A percentile compares a stretch with the other conserved stretches of the same genome.
These are phyloP conservation scores for Gasteruption jaculator DNA, from an alignment of 2,888 invertebrate species.

Conservation along the genomic window DNA sequence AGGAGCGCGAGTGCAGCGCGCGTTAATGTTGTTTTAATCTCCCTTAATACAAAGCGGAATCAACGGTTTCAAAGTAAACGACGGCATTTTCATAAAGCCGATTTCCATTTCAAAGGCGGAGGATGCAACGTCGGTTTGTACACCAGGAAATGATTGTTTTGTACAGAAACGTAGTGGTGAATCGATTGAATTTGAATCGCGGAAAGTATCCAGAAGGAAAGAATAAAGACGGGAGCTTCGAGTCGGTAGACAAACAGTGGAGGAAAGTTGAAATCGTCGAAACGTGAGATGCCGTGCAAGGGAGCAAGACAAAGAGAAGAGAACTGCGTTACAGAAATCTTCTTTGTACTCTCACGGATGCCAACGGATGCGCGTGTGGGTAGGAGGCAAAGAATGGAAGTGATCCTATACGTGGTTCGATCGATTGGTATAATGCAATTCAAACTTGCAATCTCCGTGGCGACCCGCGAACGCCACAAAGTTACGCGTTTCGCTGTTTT, in stretches of 20 bases:
- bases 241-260: too few species aligned
- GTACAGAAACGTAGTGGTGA: slow-evolving; percentile 14
- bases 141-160: slow-evolving; percentile 20
- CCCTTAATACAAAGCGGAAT: too few species aligned
- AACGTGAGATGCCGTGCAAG: slow-evolving; percentile 5
- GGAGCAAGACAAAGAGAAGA: background rate
- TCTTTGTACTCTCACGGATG: too few species aligned
- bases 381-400: slow-evolving; percentile 5
- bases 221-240: slow-evolving; percentile 11
- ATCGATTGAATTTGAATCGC: slow-evolving; percentile 3
- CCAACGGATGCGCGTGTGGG: too few species aligned
- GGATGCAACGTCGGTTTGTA: slow-evolving; percentile 11
- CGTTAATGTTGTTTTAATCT: too few species aligned
- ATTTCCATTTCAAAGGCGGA: background rate
- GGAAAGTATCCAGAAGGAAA: slow-evolving; percentile 5
- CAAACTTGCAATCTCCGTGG: slow-evolving; percentile 31
- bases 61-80: too few species aligned
- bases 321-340: slow-evolving; percentile 7
- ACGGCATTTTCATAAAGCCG: too few species aligned
- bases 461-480: slow-evolving; percentile 28
- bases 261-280: slow-evolving; percentile 12
- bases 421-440: slow-evolving; percentile 32
- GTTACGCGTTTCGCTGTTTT: slow-evolving; percentile 27
- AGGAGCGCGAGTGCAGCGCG: too few species aligned
- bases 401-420: slow-evolving; percentile 13